These are phyloP conservation scores for Ameiurus melas DNA, from an alignment of 2,113 vertebrate species.

Conservation along the genomic window DNA sequence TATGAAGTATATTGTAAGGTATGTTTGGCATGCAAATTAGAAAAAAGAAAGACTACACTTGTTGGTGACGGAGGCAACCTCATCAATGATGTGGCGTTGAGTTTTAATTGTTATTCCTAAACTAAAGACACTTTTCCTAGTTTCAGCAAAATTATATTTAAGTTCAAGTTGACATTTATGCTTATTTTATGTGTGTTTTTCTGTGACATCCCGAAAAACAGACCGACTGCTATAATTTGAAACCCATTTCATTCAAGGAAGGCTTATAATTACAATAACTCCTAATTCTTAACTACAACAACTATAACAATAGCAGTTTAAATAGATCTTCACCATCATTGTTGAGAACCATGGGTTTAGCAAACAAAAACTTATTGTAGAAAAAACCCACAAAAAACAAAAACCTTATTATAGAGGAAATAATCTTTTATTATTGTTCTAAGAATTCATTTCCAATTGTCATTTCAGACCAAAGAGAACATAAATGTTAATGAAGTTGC, in stretches of 20 bases:
- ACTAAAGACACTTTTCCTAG: background rate
- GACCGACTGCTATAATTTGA: background rate
- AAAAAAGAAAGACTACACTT: background rate
- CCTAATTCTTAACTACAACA: background rate
- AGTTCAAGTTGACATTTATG: background rate
- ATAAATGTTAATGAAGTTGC: background rate
- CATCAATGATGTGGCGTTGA: background rate
- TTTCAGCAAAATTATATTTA: background rate
- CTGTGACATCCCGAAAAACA: background rate
- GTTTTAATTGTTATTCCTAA: background rate
- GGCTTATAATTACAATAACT: background rate
- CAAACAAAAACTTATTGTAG: background rate
- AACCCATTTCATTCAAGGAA: background rate
- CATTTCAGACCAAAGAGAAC: background rate
- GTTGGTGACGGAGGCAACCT: background rate
- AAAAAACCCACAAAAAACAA: too few species aligned
- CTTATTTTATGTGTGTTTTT: background rate
- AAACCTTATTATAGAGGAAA: background rate
- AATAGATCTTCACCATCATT: background rate
- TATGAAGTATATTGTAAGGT: background rate
- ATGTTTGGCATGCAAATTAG: background rate
- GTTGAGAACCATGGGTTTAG: background rate
- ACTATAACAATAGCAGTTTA: background rate
- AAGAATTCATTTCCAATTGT: background rate
- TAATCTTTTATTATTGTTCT: background rate